Percentiles rank a stretch among this genome's conserved stretches.
Evolutionary conservation across 2,888 invertebrate genomes (phyloP).

Genomic region (Pachliopta kotzebuea): DNA sequence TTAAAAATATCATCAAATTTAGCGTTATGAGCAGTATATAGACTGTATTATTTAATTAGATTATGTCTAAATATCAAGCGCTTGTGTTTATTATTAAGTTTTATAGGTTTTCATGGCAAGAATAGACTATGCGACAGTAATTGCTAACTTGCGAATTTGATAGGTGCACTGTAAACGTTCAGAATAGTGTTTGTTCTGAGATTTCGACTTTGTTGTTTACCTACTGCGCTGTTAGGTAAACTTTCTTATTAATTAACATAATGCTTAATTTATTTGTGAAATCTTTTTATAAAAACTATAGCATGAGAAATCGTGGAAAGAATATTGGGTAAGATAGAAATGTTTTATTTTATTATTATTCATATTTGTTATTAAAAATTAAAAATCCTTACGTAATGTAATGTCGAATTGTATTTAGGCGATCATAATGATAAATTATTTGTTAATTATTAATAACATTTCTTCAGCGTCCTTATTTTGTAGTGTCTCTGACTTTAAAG

Average conservation of each 20-base stretch:
- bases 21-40: constrained; percentile 36
- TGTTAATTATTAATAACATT: too few relatives aligned
- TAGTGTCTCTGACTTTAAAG: too few relatives aligned
- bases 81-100: constrained; percentile 47
- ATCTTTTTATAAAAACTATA: not conserved
- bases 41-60: constrained; percentile 32
- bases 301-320: not conserved
- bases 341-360: too few relatives aligned
- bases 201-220: constrained; percentile 31
- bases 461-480: too few relatives aligned
- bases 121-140: constrained; percentile 16
- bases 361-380: too few relatives aligned
- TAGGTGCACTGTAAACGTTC: constrained; percentile 54
- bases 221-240: constrained; percentile 29
- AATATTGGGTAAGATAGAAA: too few relatives aligned
- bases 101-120: constrained; percentile 39
- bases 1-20: constrained; percentile 41
- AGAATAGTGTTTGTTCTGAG: constrained; percentile 48
- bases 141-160: constrained; percentile 38
- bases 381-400: too few relatives aligned
- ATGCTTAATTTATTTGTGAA: constrained; percentile 2
- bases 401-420: too few relatives aligned
- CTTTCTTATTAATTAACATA: constrained; percentile 34
- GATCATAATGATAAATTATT: too few relatives aligned
- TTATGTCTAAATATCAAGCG: constrained; percentile 33